phyloP scores from a whole-genome alignment of 2,113 vertebrate species.

The Heteronetta atricapilla region DNA sequence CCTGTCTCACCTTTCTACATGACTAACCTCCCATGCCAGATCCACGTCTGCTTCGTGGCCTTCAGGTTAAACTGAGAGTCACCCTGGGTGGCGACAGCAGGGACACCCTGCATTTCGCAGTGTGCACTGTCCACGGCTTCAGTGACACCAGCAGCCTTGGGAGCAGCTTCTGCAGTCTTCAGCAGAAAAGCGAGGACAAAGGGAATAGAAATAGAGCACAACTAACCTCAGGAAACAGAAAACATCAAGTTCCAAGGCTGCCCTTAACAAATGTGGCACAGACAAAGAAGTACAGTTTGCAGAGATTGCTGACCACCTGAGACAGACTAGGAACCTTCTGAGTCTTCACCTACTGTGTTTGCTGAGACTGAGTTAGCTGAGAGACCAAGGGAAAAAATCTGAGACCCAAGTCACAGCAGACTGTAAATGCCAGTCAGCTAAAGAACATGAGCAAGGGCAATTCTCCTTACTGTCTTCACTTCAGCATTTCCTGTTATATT shows the following conservation, averaged over 20 bases:
- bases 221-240: neutral
- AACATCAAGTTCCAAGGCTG: accelerated
- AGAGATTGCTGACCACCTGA: neutral
- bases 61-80: neutral
- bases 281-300: neutral
- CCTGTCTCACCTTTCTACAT: accelerated
- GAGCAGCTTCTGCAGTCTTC: neutral
- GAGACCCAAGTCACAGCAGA: neutral
- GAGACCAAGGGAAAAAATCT: neutral
- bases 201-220: neutral
- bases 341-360: neutral
- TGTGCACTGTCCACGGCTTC: neutral
- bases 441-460: neutral
- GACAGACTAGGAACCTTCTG: neutral
- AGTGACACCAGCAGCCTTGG: neutral
- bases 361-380: neutral
- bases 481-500: neutral
- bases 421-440: neutral
- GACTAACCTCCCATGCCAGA: neutral
- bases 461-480: neutral
- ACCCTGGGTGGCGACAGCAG: accelerated
- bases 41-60: accelerated
- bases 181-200: neutral
- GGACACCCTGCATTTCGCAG: accelerated
- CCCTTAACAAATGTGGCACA: accelerated